Evolutionary conservation across 2,113 vertebrate species (phyloP), one percentile per base, ranked within the genome.

Genomic region (Rhinoderma darwinii): DNA sequence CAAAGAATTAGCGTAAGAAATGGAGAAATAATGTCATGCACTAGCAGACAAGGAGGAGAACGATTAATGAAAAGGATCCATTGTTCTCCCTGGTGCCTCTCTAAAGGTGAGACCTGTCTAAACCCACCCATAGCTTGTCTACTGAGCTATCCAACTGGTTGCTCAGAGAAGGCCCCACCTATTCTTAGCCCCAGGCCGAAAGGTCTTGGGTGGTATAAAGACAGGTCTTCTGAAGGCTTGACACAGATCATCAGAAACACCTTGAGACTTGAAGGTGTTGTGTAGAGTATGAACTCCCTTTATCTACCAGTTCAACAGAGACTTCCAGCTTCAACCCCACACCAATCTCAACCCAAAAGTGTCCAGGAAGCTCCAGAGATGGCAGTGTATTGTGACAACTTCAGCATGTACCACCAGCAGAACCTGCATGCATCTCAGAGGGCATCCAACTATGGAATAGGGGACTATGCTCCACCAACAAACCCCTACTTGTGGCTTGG

Each of bases 401-500:
- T 97, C 91, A 93, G 94, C 91, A 93, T 96, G 89, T 98, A 97
- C 89, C 75, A 86, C 66, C 85, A 86, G 51, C 94, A 94, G 91
- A 93, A 91, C 77, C 91, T 94, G 0, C 93, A 92, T 88, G 88
- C 94, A 30, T 89, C 95, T 17, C 91, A 95, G 90, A 91, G 96
- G 84, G 88, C 94, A 73, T 82, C 94, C n/a, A 92, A 94, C n/a
- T 98, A 97, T 93, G 93, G 93, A n/a, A 93, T 98, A 61, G 92
- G 93, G 14, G 96, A 97, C 43, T 98, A 96, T 93, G 89, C 96
- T 37, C 93, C 96, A 59, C 59, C 90, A 20, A 90, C 95, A 35
- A 96, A 95, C 92, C 95, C 95, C 1, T 98, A 97, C 93, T 91
- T 97, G 89, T 98, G 97, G 97, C 94, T 97, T 80, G 96, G 96